Base-by-base conservation (phyloP, 2,113 vertebrate species). In the Malaclemys terrapin region DNA sequence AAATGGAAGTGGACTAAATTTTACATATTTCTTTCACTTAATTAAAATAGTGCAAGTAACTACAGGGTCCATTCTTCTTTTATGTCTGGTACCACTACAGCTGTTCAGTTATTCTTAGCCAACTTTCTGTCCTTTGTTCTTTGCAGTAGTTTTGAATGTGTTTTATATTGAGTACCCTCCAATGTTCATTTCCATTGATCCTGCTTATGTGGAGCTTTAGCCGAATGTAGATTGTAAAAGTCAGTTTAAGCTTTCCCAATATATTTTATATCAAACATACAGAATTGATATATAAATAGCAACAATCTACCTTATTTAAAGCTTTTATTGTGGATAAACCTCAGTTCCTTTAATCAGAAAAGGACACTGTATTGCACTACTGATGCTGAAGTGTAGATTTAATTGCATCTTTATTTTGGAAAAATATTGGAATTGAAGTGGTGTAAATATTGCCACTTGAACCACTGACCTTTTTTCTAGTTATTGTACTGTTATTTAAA, bases 1-100 rank as follows among this genome's bases (percentile, higher is more conserved):
- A 99, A 96, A 99, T 99, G 99, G 99, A 99, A 96, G 98, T 99
- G 98, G 99, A 99, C 98, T 99, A 98, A 99, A 95, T 86, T 94
- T 91, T 94, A 82, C 95, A 31, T 93, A 97, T 96, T 92, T 91
- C 57, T 96, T 95, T 88, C 69, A 79, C 35, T 76, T 87, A 93
- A 94, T 96, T 95, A 95, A 96, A 97, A 96, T 96, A 97, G 97
- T 98, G 96, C 97, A 96, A 98, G 97, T 97, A 98, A 98, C 96
- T 93, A 89, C 93, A 97, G 97, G 98, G 98, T 98, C 98, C 98
- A 97, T 98, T 96, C 94, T 96, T 97, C 89, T 90, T 98, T 97
- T 98, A 86, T 89, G 95, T 97, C 97, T 97, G 95, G 92, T 97
- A 97, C 96, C 94, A 93, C 94, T 96, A 97, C 98, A 95, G 87